Conservation (phyloP, 2,888 invertebrate genomes). For the Apamea anceps region DNA sequence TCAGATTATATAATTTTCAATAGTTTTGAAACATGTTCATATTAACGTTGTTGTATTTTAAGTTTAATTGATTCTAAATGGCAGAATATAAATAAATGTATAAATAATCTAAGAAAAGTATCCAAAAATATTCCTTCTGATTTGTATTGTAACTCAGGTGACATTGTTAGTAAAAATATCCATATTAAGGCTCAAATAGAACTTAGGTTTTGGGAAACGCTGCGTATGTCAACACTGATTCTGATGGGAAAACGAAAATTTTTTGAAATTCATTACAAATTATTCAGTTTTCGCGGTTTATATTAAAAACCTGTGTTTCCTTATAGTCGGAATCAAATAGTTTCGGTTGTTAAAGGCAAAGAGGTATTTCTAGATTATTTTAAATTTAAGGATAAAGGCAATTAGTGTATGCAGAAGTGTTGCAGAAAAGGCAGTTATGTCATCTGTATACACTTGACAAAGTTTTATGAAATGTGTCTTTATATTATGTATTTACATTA, state of each 20-base stretch:
- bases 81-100: background rate
- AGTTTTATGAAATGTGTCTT: slow-evolving; percentile 25
- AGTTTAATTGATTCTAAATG: slow-evolving; percentile 6
- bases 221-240: slow-evolving; percentile 55
- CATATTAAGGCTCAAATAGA: slow-evolving; percentile 5
- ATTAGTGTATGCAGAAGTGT: slow-evolving; percentile 14
- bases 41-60: slow-evolving; percentile 31
- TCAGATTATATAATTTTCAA: slow-evolving; percentile 13
- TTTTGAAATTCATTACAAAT: background rate
- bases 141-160: slow-evolving; percentile 10
- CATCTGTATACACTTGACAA: slow-evolving; percentile 9
- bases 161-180: slow-evolving; percentile 9
- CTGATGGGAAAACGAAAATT: background rate
- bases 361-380: slow-evolving; percentile 14
- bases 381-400: slow-evolving; percentile 7
- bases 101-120: background rate
- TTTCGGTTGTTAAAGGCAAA: slow-evolving; percentile 9
- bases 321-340: slow-evolving; percentile 17
- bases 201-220: slow-evolving; percentile 23
- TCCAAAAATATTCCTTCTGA: background rate
- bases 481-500: slow-evolving; percentile 35
- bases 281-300: slow-evolving; percentile 9
- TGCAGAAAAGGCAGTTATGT: slow-evolving; percentile 11
- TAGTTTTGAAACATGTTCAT: slow-evolving; percentile 26
- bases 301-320: slow-evolving; percentile 20